Evolutionary conservation across 2,888 invertebrate species (phyloP), one percentile per base, ranked within the genome.

Genomic region (Dryocosmus kuriphilus): DNA sequence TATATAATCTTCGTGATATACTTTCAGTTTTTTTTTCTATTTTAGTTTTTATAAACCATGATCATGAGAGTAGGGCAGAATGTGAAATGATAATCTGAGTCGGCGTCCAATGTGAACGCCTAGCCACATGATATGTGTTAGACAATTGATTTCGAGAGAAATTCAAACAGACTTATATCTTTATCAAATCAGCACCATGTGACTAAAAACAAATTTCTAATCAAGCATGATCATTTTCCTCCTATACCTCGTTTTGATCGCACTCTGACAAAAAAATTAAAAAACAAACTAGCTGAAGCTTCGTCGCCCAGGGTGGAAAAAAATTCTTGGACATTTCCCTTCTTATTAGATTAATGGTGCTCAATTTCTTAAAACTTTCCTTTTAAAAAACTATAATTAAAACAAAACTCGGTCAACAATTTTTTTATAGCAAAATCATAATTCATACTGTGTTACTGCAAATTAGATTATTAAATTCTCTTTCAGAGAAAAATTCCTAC

Each of bases 151-250:
- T 82, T 84, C 79, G 81, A 83, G 81, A 84, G 30, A 85, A 80
- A 79, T 83, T 82, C 82, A 81, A 83, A 81, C 81, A 83, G 82
- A 83, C 79, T 77, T 80, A 83, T 84, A 88, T 86, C 85, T 84
- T 88, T 83, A 86, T 86, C 83, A 86, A 84, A 85, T 85, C 67
- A 83, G 79, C 78, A 60, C 55, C 81, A 77, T 76, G 27, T 60
- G 60, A 27, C 60, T 16, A 60, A 24, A 27, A 27, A 27, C 14
- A 76, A 76, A 81, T 78, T 82, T 83, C 81, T 80, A 81, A 81
- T 81, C 78, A 83, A 85, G 80, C 81, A 83, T 80, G 80, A 81
- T 74, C 77, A 80, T 83, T 75, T 79, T 81, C 61, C 46, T 27
- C 38, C 73, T 80, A 82, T 60, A 57, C 30, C 35, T 77, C 73